A percentile compares a stretch with the other conserved stretches of the same genome.
phyloP scores from a whole-genome alignment of 1,140 invertebrate genomes.

The Drosophila ananassae region DNA sequence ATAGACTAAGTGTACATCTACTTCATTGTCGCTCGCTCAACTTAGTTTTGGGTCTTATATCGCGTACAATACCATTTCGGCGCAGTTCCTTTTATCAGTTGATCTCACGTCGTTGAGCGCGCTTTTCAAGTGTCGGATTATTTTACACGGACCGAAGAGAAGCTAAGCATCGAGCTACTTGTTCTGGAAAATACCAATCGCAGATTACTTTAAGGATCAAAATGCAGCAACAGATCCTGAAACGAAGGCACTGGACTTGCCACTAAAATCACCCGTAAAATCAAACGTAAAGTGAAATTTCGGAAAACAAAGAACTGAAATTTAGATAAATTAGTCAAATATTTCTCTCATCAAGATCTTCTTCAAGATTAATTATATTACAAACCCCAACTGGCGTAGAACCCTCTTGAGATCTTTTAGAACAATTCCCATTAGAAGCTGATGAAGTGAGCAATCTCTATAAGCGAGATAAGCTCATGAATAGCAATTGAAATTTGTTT shows the following conservation, averaged over 20 bases:
- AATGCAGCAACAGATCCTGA: conserved; percentile 27
- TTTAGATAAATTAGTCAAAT: too few species aligned
- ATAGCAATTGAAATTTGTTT: conserved; percentile 63
- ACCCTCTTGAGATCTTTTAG: neutral
- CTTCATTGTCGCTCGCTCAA: conserved; percentile 58
- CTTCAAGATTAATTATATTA: too few species aligned
- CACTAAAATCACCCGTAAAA: too few species aligned
- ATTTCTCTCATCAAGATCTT: too few species aligned
- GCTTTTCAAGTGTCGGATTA: conserved; percentile 68
- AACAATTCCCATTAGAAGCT: neutral
- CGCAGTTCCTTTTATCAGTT: conserved; percentile 80
- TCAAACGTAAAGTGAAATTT: conserved; percentile 29
- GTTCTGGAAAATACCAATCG: neutral
- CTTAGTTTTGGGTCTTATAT: conserved; percentile 44
- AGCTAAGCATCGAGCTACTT: neutral
- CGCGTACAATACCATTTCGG: conserved; percentile 60
- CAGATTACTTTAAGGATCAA: conserved; percentile 7
- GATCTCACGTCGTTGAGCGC: conserved; percentile 61
- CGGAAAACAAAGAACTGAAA: too few species aligned
- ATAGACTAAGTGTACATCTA: conserved; percentile 58
- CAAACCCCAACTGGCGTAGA: neutral
- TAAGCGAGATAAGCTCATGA: conserved; percentile 34
- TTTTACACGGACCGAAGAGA: conserved; percentile 21
- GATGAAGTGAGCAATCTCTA: conserved; percentile 6
- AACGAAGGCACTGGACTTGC: conserved; percentile 13